Percentiles rank a stretch among this genome's conserved stretches.
Conservation (phyloP, 2,888 invertebrate species). For the Bimastos eiseni region DNA sequence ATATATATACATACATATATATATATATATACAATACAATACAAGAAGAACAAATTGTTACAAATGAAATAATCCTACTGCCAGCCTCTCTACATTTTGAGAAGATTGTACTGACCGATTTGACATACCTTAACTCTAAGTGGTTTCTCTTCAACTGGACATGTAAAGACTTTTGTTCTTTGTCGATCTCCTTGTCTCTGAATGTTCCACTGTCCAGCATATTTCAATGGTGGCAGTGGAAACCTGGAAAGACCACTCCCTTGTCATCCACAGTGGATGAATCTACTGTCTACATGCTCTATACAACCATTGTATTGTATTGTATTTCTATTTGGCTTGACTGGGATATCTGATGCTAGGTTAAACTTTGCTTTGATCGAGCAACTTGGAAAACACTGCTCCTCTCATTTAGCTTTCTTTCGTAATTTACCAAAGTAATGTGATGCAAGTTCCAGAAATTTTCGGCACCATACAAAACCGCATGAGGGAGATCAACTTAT, state of each 20-base stretch:
- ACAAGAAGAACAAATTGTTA: background rate
- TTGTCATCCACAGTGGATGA: background rate
- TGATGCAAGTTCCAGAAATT: no score
- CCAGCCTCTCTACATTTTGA: background rate
- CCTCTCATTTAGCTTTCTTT: background rate
- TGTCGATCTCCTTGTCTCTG: slow-evolving; percentile 44
- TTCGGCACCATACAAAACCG: no score
- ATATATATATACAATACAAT: no score
- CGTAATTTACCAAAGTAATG: no score
- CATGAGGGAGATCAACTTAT: no score
- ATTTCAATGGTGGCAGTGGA: slow-evolving; percentile 53
- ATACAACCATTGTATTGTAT: no score
- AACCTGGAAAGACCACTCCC: slow-evolving; percentile 44
- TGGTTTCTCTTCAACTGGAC: slow-evolving; percentile 51
- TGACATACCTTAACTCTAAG: slow-evolving; percentile 53
- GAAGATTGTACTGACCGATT: background rate
- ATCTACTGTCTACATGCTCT: no score
- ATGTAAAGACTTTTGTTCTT: slow-evolving; percentile 44
- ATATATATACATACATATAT: no score
- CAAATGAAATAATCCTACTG: background rate
- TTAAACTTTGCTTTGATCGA: background rate
- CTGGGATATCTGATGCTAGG: background rate
- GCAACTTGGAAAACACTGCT: background rate
- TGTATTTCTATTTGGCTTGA: background rate
- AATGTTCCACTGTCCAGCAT: slow-evolving; percentile 52